Evolutionary conservation across 1,140 invertebrate genomes (phyloP), one percentile per base, ranked within the genome.

Genomic region (Venturia canescens): DNA sequence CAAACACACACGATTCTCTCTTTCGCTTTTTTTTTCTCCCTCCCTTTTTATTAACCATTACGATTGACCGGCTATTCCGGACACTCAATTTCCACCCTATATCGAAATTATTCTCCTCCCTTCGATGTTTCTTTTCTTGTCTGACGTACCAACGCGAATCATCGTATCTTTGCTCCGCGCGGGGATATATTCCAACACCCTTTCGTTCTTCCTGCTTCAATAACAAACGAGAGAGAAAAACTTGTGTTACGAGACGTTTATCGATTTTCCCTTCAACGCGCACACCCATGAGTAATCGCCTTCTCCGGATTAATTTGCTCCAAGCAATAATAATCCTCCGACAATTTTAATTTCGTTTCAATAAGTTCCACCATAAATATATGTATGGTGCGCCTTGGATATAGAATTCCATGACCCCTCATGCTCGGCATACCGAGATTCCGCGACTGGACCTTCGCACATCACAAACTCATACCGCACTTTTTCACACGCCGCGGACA

Each of bases 1-100:
- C 86, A 88, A 88, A 87, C 85, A 87, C 80, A 79, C 67, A 83
- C 83, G 82, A 85, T 85, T 83, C 85, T 79, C 76, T 57, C 48
- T 53, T 53, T 80, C 48, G 60, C 31, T 31, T 21, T 80, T 70
- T 29, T n/a, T 81, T 67, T 82, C 78, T 80, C 27, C 34, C 18
- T 67, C 57, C 60, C 78, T 84, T 80, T 84, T 83, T 84, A 83
- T 84, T 84, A 82, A 60, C 75, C 75, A 77, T 77, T 77, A 77
- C 75, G n/a, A 60, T 31, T 77, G 75, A 27, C 60, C 44, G 31
- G 75, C 60, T 66, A 77, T 77, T 63, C 60, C 75, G 75, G 60
- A 77, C 75, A 77, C 57, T 77, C 74, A 63, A 29, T 77, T 75
- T 50, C 48, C 57, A 60, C 53, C 75, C 60, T 57, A 82, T 57